These are phyloP conservation scores for Psittacula derbiana DNA, from an alignment of 2,797 vertebrate genomes.

Conservation along the genomic window DNA sequence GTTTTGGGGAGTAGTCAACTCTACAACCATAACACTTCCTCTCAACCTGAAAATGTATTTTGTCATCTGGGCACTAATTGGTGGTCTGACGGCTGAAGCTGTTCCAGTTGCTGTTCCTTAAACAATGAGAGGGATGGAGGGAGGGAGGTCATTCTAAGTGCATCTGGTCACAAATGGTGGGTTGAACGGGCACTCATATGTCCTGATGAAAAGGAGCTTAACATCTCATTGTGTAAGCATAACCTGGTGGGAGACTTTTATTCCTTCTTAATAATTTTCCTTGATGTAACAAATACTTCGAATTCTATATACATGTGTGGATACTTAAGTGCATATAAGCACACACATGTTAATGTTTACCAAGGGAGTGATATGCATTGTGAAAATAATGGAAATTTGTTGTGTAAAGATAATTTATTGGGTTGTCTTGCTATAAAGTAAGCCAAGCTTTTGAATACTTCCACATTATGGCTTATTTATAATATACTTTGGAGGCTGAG, in stretches of 20 bases:
- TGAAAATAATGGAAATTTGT: background rate
- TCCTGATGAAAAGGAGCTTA: background rate
- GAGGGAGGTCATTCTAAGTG: background rate
- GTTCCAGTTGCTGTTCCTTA: background rate
- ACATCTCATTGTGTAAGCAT: background rate
- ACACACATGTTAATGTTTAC: background rate
- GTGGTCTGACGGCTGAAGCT: background rate
- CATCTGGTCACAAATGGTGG: background rate
- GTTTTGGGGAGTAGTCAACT: constrained; percentile 44
- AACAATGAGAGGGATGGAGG: background rate
- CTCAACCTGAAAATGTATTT: constrained; percentile 45
- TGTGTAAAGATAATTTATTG: background rate
- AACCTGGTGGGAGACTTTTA: background rate
- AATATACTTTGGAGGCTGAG: background rate
- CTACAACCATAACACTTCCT: constrained; percentile 48
- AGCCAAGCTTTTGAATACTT: background rate
- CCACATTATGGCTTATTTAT: background rate
- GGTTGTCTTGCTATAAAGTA: background rate
- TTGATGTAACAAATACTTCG: background rate
- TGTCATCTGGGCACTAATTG: constrained; percentile 28
- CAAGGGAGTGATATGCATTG: background rate
- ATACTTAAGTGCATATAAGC: background rate
- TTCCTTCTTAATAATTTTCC: background rate
- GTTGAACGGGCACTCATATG: background rate
- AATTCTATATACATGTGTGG: background rate